These are phyloP conservation scores for Megaleporinus macrocephalus DNA, from an alignment of 2,113 vertebrate genomes.

Conservation along the genomic window DNA sequence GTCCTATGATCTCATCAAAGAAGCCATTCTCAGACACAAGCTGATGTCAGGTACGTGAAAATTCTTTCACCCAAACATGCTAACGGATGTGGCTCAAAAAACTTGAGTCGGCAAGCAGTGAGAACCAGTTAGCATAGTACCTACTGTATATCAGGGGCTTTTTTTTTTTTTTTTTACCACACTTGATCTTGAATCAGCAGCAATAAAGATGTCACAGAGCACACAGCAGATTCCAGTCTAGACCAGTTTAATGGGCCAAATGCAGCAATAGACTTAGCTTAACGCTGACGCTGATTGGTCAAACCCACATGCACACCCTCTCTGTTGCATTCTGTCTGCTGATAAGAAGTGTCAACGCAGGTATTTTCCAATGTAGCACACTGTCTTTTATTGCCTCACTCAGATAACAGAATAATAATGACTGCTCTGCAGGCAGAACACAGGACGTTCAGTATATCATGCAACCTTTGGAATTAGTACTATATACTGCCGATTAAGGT, in stretches of 20 bases:
- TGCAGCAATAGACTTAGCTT: neutral
- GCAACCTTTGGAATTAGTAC: neutral
- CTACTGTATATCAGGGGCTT: no score
- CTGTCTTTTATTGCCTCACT: conserved; percentile 37
- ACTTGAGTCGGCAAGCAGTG: no score
- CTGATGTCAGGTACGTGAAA: conserved; percentile 80
- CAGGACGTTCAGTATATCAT: neutral
- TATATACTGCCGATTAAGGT: neutral
- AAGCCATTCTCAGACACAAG: conserved; percentile 80
- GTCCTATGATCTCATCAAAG: conserved; percentile 88
- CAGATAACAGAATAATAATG: conserved; percentile 20
- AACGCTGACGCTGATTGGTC: conserved; percentile 56
- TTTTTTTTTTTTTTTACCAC: neutral
- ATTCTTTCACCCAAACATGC: neutral
- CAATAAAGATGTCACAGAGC: neutral
- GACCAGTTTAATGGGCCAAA: conserved; percentile 27
- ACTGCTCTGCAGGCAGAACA: neutral
- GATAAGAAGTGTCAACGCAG: conserved; percentile 59
- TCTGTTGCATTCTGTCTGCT: conserved; percentile 36
- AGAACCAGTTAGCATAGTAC: no score
- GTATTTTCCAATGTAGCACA: conserved; percentile 35
- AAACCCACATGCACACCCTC: conserved; percentile 54
- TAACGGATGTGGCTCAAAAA: no score
- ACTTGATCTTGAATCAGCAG: no score
- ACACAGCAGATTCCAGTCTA: neutral